These are phyloP conservation scores for Cryptoblepharus egeriae DNA, from an alignment of 2,797 vertebrate species.

Conservation along the genomic window DNA sequence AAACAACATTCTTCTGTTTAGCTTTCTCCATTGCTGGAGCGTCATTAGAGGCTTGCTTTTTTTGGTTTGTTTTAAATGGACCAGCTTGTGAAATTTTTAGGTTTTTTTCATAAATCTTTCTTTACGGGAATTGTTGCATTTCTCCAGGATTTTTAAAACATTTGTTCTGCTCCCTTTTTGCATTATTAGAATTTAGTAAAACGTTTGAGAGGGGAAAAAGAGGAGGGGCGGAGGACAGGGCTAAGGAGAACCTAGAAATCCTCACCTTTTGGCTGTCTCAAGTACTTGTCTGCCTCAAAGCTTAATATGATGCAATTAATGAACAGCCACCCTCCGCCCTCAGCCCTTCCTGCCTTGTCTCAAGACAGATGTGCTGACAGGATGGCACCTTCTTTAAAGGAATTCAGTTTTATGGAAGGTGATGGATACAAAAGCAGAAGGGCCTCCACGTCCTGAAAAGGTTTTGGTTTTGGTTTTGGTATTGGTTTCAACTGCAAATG, in stretches of 20 bases:
- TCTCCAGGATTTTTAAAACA: neutral
- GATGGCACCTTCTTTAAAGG: slow-evolving; percentile 66
- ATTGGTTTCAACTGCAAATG: neutral
- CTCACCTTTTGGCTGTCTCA: slow-evolving; percentile 73
- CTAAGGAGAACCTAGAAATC: slow-evolving; percentile 49
- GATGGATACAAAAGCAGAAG: slow-evolving; percentile 39
- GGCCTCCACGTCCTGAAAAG: slow-evolving; percentile 20
- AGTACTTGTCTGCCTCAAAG: slow-evolving; percentile 68
- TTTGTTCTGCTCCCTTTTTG: neutral
- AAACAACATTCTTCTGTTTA: neutral
- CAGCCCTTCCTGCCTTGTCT: slow-evolving; percentile 63
- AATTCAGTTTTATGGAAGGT: slow-evolving; percentile 67
- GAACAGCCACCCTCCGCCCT: slow-evolving; percentile 58
- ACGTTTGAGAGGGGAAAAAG: slow-evolving; percentile 7
- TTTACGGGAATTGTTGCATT: slow-evolving; percentile 4
- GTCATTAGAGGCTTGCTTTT: too few species aligned
- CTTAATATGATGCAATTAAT: slow-evolving; percentile 73
- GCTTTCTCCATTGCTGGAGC: neutral
- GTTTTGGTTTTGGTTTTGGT: too few species aligned
- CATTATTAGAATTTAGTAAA: slow-evolving; percentile 33
- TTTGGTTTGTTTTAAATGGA: neutral
- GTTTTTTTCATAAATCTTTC: neutral
- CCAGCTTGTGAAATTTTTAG: neutral
- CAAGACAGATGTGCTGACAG: slow-evolving; percentile 69
- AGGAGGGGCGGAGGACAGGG: slow-evolving; percentile 25